Base-by-base conservation (phyloP, 2,888 invertebrate species). In the Dynastes grantii region DNA sequence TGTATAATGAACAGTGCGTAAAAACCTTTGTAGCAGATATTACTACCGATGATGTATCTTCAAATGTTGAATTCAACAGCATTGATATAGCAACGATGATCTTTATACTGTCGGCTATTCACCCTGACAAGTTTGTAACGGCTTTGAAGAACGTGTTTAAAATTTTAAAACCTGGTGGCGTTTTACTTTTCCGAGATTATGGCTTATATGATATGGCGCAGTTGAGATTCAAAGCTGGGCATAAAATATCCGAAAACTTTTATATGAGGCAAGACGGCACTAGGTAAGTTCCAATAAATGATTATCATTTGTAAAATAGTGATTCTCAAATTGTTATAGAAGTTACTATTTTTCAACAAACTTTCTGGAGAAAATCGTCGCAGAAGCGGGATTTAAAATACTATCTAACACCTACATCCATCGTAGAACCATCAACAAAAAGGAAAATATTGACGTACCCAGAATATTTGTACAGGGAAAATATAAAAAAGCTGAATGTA, bases 251-350 rank as follows among this genome's bases (percentile, higher is more conserved):
- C 0, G 97, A 98, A 2, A 96, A 97, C 87, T 95, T 98, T 84
- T 99, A 99, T 87, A 95, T 97, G 91, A 90, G 99, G 22, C 98
- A 98, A 88, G 99, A 99, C 92, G 98, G 98, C 0, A 99, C 98
- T 0, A 93, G 97, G 92, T 94, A 87, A 82, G 83, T 84, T 16
- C 8, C 11, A 45, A 2, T 11, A 45, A 45, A 11, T 1, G 11
- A 45, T 11, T 45, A 45, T 37, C 45, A 45, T 45, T 45, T 11
- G 8, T 1, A 11, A 45, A 45, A 8, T 11, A 45, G 45, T 45
- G 8, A 45, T 45, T 45, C 13, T 29, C 9, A 2, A 5, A 51
- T 22, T 67, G 16, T n/a, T 68, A 29, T 11, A 68, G 68, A 29
- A 68, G 68, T 16, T 97, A 95, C 86, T 97, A 95, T 85, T 97